These are phyloP conservation scores for Stegodyphus dumicola DNA, from an alignment of 1,140 invertebrate species.

Conservation along the genomic window DNA sequence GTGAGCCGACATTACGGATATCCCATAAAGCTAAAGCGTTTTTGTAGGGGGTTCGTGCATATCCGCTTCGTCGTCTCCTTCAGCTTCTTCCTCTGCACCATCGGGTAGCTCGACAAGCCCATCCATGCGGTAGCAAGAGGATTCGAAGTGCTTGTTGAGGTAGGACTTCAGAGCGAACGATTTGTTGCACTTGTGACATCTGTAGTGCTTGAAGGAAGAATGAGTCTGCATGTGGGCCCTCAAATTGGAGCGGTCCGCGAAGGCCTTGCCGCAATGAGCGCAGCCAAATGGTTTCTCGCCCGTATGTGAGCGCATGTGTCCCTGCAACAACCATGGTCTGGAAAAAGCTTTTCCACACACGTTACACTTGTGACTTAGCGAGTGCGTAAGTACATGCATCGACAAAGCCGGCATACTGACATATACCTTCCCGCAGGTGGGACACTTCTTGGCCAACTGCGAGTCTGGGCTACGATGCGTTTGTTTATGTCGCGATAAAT, in stretches of 20 bases:
- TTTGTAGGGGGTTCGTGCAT: neutral
- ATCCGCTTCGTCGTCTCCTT: conserved; percentile 13
- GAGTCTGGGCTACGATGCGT: conserved; percentile 94
- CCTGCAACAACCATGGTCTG: conserved; percentile 94
- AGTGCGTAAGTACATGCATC: conserved; percentile 95
- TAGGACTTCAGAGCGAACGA: conserved; percentile 98
- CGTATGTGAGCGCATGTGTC: conserved; percentile 93
- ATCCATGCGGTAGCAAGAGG: conserved; percentile 87
- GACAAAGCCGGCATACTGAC: conserved; percentile 97
- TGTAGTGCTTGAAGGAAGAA: conserved; percentile 94
- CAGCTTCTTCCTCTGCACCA: neutral
- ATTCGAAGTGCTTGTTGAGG: conserved; percentile 98
- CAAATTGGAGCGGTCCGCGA: conserved; percentile 97
- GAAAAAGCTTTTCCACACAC: conserved; percentile 97
- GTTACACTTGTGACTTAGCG: conserved; percentile 78
- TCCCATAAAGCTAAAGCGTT: neutral
- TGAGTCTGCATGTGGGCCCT: conserved; percentile 99
- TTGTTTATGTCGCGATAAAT: conserved; percentile 95
- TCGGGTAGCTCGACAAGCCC: conserved; percentile 7
- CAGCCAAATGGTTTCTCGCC: conserved; percentile 99
- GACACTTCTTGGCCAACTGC: conserved; percentile 91
- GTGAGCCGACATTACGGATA: too few relatives aligned
- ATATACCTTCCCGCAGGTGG: conserved; percentile 91
- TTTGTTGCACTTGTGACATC: conserved; percentile 93
- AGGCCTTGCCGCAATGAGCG: conserved; percentile 97